Percentiles rank a stretch among this genome's conserved stretches.
Conservation (phyloP, 1,140 invertebrate genomes). For the Nylanderia fulva region DNA sequence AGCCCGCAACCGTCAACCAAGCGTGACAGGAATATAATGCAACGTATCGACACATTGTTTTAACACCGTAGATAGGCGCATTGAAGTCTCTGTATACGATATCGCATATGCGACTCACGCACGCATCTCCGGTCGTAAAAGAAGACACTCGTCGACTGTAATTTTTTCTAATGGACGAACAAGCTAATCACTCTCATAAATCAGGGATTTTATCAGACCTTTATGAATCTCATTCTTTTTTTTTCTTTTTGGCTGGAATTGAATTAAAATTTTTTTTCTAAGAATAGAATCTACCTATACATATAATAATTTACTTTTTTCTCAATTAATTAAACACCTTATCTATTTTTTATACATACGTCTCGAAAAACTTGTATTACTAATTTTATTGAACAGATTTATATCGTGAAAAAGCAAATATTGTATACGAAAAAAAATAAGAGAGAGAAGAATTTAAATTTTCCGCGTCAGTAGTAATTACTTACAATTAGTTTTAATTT, state of each 20-base stretch:
- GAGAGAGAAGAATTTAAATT: background rate
- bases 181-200: conserved; percentile 13
- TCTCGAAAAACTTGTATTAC: background rate
- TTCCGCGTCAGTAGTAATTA: background rate
- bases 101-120: conserved; percentile 41
- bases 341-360: background rate
- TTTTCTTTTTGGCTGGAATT: background rate
- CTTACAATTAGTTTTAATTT: conserved; percentile 61
- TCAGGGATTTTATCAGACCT: background rate
- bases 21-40: conserved; percentile 52
- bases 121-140: conserved; percentile 38
- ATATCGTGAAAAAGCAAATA: background rate
- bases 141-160: background rate
- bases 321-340: background rate
- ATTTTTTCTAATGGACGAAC: background rate
- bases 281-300: background rate
- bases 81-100: conserved; percentile 16
- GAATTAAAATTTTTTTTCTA: conserved; percentile 1
- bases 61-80: background rate
- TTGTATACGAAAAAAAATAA: conserved; percentile 19
- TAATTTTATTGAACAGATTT: background rate
- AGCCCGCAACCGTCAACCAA: conserved; percentile 28
- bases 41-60: conserved; percentile 44
- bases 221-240: background rate
- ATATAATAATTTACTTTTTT: background rate